A percentile compares a stretch with the other conserved stretches of the same genome.
phyloP scores from a whole-genome alignment of 2,113 vertebrate genomes.

The Cyanoderma ruficeps region DNA sequence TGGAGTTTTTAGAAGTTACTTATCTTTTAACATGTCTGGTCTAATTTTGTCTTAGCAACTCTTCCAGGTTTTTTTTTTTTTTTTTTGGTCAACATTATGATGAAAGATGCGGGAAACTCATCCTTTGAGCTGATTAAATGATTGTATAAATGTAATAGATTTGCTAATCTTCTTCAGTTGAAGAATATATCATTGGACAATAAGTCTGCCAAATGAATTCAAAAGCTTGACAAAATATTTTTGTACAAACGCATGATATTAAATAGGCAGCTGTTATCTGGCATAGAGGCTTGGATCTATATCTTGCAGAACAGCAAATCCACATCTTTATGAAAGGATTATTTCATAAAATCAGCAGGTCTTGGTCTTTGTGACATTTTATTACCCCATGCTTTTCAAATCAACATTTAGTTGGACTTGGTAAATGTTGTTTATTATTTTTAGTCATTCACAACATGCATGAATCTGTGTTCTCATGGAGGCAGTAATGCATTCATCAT shows the following conservation, averaged over 20 bases:
- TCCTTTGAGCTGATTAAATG: neutral
- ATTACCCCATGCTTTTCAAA: slow-evolving; percentile 6
- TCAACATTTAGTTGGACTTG: neutral
- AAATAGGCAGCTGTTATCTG: slow-evolving; percentile 2
- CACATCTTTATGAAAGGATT: neutral
- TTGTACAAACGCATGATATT: neutral
- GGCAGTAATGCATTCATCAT: neutral
- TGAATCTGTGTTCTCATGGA: neutral
- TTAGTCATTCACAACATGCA: neutral
- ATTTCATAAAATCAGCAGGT: neutral
- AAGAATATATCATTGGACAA: neutral
- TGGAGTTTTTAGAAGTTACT: neutral
- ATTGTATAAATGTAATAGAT: neutral
- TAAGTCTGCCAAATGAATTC: neutral
- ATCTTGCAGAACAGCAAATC: neutral
- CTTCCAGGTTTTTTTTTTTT: neutral
- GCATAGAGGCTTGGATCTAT: neutral
- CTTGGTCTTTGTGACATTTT: slow-evolving; percentile 10
- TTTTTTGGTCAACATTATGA: neutral
- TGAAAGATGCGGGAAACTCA: neutral
- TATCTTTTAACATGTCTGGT: neutral
- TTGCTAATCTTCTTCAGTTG: neutral
- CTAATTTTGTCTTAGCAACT: neutral
- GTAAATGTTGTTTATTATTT: neutral
- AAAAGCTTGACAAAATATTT: neutral